Percentiles rank a stretch among this genome's conserved stretches.
Conservation (phyloP, 2,113 vertebrate species). For the Geococcyx californianus region DNA sequence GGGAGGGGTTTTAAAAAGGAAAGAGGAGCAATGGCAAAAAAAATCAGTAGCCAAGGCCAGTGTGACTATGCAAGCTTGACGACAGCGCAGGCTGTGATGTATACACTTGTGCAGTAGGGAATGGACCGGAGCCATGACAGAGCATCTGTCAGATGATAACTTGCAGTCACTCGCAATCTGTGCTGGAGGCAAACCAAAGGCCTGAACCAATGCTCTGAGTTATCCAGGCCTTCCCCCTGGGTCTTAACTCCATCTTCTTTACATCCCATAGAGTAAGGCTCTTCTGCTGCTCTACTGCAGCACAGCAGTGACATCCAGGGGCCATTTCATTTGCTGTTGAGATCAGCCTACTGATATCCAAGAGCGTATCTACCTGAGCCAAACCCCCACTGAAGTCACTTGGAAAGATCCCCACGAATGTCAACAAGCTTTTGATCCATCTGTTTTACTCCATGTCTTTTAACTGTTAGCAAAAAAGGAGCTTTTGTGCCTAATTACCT, state of each 20-base stretch:
- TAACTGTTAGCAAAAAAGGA: neutral
- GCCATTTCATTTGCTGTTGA: slow-evolving; percentile 53
- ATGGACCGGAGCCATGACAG: slow-evolving; percentile 29
- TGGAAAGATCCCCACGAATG: slow-evolving; percentile 30
- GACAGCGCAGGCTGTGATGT: neutral
- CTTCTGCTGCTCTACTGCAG: slow-evolving; percentile 30
- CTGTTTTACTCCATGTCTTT: slow-evolving; percentile 35
- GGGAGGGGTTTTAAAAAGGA: neutral
- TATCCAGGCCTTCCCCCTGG: slow-evolving; percentile 13
- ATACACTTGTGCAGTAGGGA: slow-evolving; percentile 35
- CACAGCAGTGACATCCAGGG: slow-evolving; percentile 70
- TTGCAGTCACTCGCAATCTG: slow-evolving; percentile 59
- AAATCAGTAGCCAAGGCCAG: neutral
- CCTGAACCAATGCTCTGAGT: slow-evolving; percentile 19
- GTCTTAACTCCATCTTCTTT: slow-evolving; percentile 59
- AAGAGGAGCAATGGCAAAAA: neutral
- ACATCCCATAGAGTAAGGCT: slow-evolving; percentile 27
- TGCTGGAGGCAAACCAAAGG: slow-evolving; percentile 59
- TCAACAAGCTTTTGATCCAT: slow-evolving; percentile 33
- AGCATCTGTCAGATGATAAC: slow-evolving; percentile 66
- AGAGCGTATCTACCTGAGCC: neutral
- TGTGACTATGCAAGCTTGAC: neutral
- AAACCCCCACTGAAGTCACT: neutral
- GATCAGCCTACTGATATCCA: slow-evolving; percentile 45
- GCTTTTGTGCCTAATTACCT: neutral